Percentiles rank a stretch among this genome's conserved stretches.
Conservation (phyloP, 23 tunicate species). For the Botrylloides violaceus region DNA sequence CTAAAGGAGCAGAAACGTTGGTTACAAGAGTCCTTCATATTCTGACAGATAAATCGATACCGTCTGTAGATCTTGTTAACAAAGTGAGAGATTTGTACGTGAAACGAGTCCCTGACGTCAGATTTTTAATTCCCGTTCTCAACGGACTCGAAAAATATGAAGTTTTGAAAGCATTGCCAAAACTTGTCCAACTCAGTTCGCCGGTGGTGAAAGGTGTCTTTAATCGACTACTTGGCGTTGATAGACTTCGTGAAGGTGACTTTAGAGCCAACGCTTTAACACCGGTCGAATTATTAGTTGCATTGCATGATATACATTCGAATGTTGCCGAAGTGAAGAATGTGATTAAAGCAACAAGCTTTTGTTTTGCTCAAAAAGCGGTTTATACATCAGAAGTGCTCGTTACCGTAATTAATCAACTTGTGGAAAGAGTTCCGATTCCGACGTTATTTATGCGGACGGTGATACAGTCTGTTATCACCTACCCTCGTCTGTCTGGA, state of each 20-base stretch:
- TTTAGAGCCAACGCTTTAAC: constrained; percentile 56
- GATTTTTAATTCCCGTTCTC: constrained; percentile 91
- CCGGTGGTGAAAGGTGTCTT: constrained; percentile 39
- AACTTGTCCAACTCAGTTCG: constrained; percentile 56
- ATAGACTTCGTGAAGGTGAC: constrained; percentile 34
- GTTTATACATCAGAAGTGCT: constrained; percentile 94
- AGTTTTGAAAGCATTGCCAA: constrained; percentile 77
- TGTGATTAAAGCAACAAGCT: constrained; percentile 76
- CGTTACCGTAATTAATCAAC: constrained; percentile 75
- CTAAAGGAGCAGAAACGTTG: constrained; percentile 91
- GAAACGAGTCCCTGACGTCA: constrained; percentile 81
- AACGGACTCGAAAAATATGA: constrained; percentile 82
- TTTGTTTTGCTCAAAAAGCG: constrained; percentile 84
- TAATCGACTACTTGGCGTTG: constrained; percentile 79
- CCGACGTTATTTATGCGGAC: constrained; percentile 95
- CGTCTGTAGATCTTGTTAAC: constrained; percentile 51
- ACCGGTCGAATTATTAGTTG: constrained; percentile 77
- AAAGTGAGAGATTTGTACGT: constrained; percentile 57
- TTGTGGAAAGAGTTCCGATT: constrained; percentile 58
- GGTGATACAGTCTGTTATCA: constrained; percentile 86
- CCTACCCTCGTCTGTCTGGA: constrained; percentile 82
- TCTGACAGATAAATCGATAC: constrained; percentile 84
- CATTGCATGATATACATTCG: constrained; percentile 72
- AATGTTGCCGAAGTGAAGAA: constrained; percentile 68
- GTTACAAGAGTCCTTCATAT: constrained; percentile 94